These are phyloP conservation scores for Siniperca knerii DNA, from an alignment of 2,113 vertebrate species.

Conservation along the genomic window DNA sequence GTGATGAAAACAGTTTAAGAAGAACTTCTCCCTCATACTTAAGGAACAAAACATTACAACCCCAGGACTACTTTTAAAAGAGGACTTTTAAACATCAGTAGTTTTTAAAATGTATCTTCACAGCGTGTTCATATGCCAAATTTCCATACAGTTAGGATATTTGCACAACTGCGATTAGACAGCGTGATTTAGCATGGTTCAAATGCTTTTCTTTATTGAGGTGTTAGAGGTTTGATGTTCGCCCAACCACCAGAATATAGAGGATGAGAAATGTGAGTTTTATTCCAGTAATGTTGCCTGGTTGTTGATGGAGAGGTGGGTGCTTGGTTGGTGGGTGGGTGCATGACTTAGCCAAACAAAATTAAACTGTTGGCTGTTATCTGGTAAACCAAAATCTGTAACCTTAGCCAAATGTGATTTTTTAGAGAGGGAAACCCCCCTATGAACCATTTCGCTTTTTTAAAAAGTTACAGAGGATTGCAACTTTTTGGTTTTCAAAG, in stretches of 20 bases:
- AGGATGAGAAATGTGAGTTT: neutral
- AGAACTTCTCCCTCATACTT: neutral
- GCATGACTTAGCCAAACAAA: too few species aligned
- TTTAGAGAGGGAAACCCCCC: too few species aligned
- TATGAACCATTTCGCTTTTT: too few species aligned
- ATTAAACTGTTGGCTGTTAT: too few species aligned
- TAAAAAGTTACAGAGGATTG: too few species aligned
- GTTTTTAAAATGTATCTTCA: neutral
- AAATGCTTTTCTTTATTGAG: neutral
- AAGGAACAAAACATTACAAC: neutral
- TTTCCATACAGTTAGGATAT: neutral
- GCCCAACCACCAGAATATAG: neutral
- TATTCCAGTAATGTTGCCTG: neutral
- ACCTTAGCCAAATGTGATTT: too few species aligned
- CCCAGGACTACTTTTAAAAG: neutral
- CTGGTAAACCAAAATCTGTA: too few species aligned
- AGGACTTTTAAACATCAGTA: neutral
- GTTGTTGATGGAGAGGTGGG: constrained; percentile 1
- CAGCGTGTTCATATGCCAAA: neutral
- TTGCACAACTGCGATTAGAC: neutral
- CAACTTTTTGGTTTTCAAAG: too few species aligned
- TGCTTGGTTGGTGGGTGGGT: neutral
- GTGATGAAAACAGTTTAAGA: neutral
- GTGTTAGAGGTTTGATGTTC: neutral
- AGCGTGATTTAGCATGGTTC: neutral